Conservation (phyloP, 2,888 invertebrate genomes). For the Serripes groenlandicus region DNA sequence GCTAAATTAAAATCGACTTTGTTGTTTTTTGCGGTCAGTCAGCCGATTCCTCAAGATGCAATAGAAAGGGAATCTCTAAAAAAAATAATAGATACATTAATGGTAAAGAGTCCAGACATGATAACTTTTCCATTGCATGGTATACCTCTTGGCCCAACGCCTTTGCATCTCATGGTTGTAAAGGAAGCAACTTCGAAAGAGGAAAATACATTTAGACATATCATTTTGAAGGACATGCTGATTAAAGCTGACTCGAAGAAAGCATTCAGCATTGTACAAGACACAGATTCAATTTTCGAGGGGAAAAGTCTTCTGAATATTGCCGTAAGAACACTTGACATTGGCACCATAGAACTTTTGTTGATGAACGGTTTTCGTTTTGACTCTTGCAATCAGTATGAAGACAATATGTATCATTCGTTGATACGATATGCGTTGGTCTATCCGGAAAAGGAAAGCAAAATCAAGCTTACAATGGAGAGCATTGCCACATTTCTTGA, state of each 20-base stretch:
- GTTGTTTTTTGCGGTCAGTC: neutral
- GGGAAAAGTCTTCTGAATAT: neutral
- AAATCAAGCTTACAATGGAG: no score
- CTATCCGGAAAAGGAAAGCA: neutral
- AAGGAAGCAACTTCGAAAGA: neutral
- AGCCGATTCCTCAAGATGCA: neutral
- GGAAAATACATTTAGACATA: neutral
- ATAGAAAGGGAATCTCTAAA: neutral
- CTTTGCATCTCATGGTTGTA: slow-evolving; percentile 9
- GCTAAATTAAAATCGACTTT: neutral
- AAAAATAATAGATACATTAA: neutral
- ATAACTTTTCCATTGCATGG: neutral
- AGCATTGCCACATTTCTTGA: no score
- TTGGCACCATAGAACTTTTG: neutral
- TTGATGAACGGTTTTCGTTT: no score
- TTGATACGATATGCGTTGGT: neutral
- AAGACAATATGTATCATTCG: slow-evolving; percentile 2
- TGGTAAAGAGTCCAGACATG: neutral
- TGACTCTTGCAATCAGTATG: neutral
- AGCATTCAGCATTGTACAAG: no score
- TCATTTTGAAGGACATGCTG: neutral
- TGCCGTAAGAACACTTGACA: neutral
- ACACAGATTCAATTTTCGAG: no score
- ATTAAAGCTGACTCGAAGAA: no score
- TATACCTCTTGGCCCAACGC: slow-evolving; percentile 1